phyloP scores from a whole-genome alignment of 2,888 invertebrate genomes.

The Drosophila rellima region DNA sequence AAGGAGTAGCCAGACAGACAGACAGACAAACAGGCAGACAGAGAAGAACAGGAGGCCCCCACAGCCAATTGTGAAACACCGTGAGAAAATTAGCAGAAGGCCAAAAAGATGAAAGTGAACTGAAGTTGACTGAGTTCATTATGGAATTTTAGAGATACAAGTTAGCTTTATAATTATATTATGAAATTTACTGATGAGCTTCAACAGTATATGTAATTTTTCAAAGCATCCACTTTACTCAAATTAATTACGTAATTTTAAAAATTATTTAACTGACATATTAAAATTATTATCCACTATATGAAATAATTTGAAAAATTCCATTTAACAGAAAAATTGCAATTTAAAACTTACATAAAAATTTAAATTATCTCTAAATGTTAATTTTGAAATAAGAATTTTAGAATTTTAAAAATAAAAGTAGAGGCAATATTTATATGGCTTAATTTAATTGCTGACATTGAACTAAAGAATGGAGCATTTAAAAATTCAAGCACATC shows the following conservation, averaged over 20 bases:
- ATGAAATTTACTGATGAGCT: conserved; percentile 1
- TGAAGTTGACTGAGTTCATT: background rate
- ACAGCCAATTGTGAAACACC: conserved; percentile 51
- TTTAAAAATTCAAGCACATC: background rate
- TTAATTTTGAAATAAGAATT: background rate
- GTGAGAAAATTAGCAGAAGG: conserved; percentile 43
- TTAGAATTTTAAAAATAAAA: background rate
- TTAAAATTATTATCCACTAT: too few relatives aligned
- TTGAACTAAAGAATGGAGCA: background rate
- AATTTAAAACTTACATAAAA: too few relatives aligned
- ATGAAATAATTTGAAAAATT: too few relatives aligned
- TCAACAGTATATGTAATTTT: background rate
- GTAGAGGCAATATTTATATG: background rate
- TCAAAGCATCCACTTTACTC: background rate
- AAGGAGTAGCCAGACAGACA: conserved; percentile 58
- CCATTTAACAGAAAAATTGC: too few relatives aligned
- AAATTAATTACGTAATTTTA: background rate
- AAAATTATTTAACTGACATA: background rate
- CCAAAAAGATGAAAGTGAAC: conserved; percentile 6
- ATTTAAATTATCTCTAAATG: too few relatives aligned
- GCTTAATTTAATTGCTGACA: background rate
- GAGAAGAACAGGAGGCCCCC: conserved; percentile 18
- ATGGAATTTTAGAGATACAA: conserved; percentile 3
- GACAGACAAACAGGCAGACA: conserved; percentile 10
- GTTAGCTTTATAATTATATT: conserved; percentile 3